Base-by-base conservation (phyloP, 30 jellyfish, hydroid and myxozoan genomes). In the Catostylus mosaicus region DNA sequence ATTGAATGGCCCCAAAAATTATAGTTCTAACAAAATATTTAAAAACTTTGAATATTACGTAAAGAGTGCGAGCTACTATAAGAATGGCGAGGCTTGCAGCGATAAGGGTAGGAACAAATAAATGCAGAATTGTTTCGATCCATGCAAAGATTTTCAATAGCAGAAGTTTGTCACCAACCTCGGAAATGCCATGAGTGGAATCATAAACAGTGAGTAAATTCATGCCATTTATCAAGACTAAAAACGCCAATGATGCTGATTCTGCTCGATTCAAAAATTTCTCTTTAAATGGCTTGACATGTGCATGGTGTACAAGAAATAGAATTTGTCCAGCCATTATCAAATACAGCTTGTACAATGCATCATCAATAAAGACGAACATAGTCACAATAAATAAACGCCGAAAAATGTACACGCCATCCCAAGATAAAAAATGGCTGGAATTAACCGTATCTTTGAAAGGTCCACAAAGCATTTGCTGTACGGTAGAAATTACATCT, bases 341-440 rank as follows among this genome's bases (percentile, higher is more conserved):
- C 0, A 63, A 20, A 26, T 63, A 63, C 9, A 63, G 50, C 50
- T 30, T 63, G 76, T 27, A 63, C n/a, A 63, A 10, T 27, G 76
- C 50, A 31, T 63, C 33, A 8, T 63, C 30, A 3, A 63, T 31
- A 37, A 63, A 29, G 22, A 37, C 50, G 24, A 63, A 63, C 48
- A 63, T 23, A 1, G 76, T 3, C 18, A 63, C 76, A 10, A 63
- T 6, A 24, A 63, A 18, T 31, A 63, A 63, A 6, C 76, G 76
- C 2, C 76, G 76, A 12, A 37, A 63, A 22, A 63, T 30, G 50
- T 63, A 63, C 7, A 63, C 76, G 30, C 76, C 76, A 30, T 63
- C 76, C 76, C 76, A 63, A 23, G 76, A 63, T 37, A 63, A 10
- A 29, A 22, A 63, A 23, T 29, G 22, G 8, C 31, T 63, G 56